Base-by-base conservation (phyloP, 2,797 vertebrate species). In the Sandelia bainsii region DNA sequence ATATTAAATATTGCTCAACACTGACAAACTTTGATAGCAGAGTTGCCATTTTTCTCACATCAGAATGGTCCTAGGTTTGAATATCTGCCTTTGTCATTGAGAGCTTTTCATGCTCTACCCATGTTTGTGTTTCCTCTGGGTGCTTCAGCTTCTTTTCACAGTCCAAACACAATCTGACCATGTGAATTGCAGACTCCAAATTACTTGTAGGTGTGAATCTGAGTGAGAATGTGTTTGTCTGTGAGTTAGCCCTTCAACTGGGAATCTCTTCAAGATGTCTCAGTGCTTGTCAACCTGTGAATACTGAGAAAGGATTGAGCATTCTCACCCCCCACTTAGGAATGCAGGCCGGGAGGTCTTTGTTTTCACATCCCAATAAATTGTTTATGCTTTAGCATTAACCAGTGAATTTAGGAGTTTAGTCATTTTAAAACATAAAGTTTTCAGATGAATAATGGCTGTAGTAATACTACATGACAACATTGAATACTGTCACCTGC, bases 161-260 rank as follows among this genome's bases (percentile, higher is more conserved):
- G 53, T 59, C 56, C 48, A 68, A 71, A 80, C 67, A 75, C 42
- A 53, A 49, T 49, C 56, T 50, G 62, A 76, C 57, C 45, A 51
- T 58, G 46, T 66, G 57, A 67, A 37, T 58, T 40, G 25, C 40
- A 1, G 32, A 49, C 46, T 48, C 46, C 23, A 62, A 58, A 59
- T 62, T 14, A 49, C 12, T 53, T 48, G 52, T 49, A 53, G 48
- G 62, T 69, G 53, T 69, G 68, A 68, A 76, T 54, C 22, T 58
- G 58, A 42, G 42, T 51, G 62, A 53, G 49, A 37, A 37, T 75
- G 51, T 58, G 46, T 71, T 48, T 59, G 69, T 59, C 23, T 52
- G 57, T 6, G 53, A 32, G 54, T 64, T 49, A 29, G 53, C 48
- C 52, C 1, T 49, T 58, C 9, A 7, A 62, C 39, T 44, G 59